Base-by-base conservation (phyloP, 2,888 invertebrate species). In the Cryptocephalus primarius region DNA sequence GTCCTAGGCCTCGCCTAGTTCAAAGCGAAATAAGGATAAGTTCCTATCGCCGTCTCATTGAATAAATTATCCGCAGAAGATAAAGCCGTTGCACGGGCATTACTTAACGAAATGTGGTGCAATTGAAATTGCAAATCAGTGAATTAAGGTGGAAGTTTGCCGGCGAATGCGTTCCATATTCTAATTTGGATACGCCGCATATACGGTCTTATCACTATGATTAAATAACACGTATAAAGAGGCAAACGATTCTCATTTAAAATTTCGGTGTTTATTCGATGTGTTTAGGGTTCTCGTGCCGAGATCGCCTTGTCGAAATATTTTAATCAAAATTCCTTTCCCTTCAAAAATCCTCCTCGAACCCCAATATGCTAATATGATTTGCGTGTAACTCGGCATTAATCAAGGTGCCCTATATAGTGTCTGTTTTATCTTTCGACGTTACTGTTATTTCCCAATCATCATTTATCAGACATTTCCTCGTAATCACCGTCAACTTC, bases 381-480 rank as follows among this genome's bases (percentile, higher is more conserved):
- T 63, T 62, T 63, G 62, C 63, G 61, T 64, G 62, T 58, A 57
- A 56, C 53, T 60, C 53, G 51, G 57, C 62, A 64, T 64, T 63
- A 62, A 63, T 64, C 64, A 65, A 58, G 53, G 49, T 52, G 56
- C 55, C 56, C 22, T 22, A 22, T 22, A 22, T 6, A 60, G 57
- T 48, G 42, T 42, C 55, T 54, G 54, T 54, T 61, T 63, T 63
- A 65, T 63, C 63, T 62, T 57, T 55, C 56, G 53, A 51, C 53
- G 56, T 57, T 57, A 58, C 60, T 56, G 60, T 64, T 62, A 59
- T 60, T 62, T 62, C 60, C 59, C 60, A 61, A 62, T 63, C 60
- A 62, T 58, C 63, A 65, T 65, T 62, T 63, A 65, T 63, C 64
- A 63, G 56, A 55, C 55, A 61, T 60, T 58, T 55, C 55, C 53